These are phyloP conservation scores for Montipora foliosa DNA, from an alignment of 64 coral and sea anemone genomes.

Conservation along the genomic window DNA sequence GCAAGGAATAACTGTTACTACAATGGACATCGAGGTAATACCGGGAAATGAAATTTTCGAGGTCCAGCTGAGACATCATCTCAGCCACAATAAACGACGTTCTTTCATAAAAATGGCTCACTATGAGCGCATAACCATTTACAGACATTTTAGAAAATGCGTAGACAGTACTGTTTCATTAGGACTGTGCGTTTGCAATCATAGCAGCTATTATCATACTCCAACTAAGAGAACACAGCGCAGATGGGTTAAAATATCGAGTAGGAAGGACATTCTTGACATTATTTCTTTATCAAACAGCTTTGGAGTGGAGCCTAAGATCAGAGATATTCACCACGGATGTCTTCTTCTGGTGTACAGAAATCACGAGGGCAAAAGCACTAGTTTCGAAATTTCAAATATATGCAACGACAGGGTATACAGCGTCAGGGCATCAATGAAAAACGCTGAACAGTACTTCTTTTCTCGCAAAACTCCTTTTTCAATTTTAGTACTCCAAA, in stretches of 20 bases:
- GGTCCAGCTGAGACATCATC: constrained; percentile 73
- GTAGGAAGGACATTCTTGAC: constrained; percentile 58
- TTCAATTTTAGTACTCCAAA: constrained; percentile 56
- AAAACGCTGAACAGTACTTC: constrained; percentile 47
- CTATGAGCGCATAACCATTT: constrained; percentile 82
- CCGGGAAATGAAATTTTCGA: constrained; percentile 88
- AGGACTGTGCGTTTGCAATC: constrained; percentile 80
- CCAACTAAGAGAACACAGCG: constrained; percentile 42
- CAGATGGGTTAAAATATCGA: constrained; percentile 70
- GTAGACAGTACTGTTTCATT: constrained; percentile 65
- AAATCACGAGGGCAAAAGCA: constrained; percentile 60
- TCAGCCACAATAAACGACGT: background rate
- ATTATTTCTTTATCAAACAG: constrained; percentile 67
- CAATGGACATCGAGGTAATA: constrained; percentile 87
- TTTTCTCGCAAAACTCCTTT: constrained; percentile 65
- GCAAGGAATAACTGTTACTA: constrained; percentile 45
- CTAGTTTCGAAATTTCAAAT: constrained; percentile 83
- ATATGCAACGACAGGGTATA: constrained; percentile 74
- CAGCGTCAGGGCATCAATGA: constrained; percentile 38
- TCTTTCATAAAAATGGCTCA: constrained; percentile 53
- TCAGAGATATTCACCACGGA: constrained; percentile 67
- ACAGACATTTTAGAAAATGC: constrained; percentile 82
- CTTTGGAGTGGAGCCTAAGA: constrained; percentile 62
- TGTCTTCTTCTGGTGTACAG: constrained; percentile 79
- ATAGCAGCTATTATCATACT: constrained; percentile 20